phyloP scores from a whole-genome alignment of 2,113 vertebrate species.

The Epinephelus fuscoguttatus region DNA sequence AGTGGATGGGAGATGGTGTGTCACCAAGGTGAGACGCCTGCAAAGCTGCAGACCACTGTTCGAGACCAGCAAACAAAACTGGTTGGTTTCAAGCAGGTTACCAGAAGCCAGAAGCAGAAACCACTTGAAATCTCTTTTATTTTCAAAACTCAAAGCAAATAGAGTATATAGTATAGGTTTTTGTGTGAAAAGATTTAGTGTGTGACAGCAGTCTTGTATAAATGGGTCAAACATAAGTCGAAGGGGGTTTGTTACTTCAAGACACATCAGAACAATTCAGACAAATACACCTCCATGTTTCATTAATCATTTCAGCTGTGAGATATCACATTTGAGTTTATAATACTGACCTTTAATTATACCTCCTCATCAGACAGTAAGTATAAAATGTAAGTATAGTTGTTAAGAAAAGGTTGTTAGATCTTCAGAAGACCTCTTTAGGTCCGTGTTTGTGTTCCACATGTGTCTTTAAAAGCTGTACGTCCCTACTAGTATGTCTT shows the following conservation, averaged over 20 bases:
- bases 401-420: neutral
- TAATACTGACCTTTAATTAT: constrained; percentile 9
- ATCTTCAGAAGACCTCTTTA: neutral
- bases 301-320: neutral
- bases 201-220: neutral
- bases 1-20: no score
- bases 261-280: neutral
- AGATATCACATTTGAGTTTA: neutral
- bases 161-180: neutral
- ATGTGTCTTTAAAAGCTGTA: constrained; percentile 16
- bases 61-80: no score
- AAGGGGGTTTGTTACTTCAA: neutral
- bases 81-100: no score
- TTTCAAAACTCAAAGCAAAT: neutral
- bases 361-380: neutral
- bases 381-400: neutral
- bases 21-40: no score
- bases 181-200: neutral
- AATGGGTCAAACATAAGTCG: neutral
- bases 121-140: neutral
- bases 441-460: constrained; percentile 10
- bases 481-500: neutral
- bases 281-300: neutral
- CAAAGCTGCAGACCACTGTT: no score
- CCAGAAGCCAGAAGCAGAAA: no score